Conservation (phyloP, 2,888 invertebrate species). For the Arge pagana region DNA sequence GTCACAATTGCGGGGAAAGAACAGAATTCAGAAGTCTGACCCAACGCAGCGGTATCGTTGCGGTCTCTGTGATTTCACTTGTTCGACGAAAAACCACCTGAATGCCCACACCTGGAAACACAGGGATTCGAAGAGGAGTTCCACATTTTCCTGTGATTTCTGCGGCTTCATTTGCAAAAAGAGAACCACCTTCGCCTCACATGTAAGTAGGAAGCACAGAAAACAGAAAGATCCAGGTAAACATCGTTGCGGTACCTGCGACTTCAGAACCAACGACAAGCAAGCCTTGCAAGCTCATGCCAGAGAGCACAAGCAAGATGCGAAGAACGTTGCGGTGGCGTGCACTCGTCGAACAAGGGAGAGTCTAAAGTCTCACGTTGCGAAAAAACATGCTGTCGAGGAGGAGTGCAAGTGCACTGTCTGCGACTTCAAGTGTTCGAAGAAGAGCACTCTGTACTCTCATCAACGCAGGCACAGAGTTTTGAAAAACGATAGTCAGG, state of each 20-base stretch:
- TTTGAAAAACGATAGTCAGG: constrained; percentile 27
- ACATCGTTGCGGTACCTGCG: constrained; percentile 7
- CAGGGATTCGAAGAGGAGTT: background rate
- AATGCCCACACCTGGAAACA: constrained; percentile 3
- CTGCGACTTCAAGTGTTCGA: constrained; percentile 48
- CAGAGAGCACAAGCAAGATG: background rate
- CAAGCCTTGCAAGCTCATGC: constrained; percentile 14
- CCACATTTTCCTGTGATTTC: constrained; percentile 29
- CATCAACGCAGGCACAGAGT: constrained; percentile 45
- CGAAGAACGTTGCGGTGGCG: constrained; percentile 14
- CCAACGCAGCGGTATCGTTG: background rate
- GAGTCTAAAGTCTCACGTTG: constrained; percentile 31
- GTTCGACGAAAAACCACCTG: background rate
- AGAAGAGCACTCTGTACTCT: constrained; percentile 46
- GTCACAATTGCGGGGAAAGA: background rate
- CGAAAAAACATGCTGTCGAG: constrained; percentile 27
- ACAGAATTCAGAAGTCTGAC: background rate
- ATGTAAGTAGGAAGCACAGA: constrained; percentile 26
- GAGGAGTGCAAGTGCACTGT: constrained; percentile 39
- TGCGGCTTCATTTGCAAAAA: constrained; percentile 39
- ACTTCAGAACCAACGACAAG: constrained; percentile 7
- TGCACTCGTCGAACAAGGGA: constrained; percentile 31
- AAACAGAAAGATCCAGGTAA: background rate
- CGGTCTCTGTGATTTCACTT: constrained; percentile 4
- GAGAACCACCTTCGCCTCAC: constrained; percentile 32